Evolutionary conservation across 2,113 vertebrate genomes (phyloP).

Genomic region (Chaenocephalus aceratus): DNA sequence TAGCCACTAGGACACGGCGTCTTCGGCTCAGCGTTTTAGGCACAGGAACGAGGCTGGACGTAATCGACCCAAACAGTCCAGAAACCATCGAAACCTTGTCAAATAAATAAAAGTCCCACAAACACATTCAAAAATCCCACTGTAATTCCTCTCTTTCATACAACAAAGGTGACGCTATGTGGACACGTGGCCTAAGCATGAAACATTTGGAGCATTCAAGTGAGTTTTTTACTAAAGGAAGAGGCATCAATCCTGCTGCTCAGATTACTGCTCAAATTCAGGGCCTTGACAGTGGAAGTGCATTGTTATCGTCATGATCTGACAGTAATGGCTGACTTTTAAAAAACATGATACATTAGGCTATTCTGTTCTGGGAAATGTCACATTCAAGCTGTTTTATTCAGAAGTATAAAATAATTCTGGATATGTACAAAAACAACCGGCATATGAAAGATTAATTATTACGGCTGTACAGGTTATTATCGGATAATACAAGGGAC

Average conservation of each 20-base stretch:
- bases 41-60: too few species aligned
- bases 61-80: too few species aligned
- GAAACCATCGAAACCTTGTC: too few species aligned
- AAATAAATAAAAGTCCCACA: too few species aligned
- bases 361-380: not conserved
- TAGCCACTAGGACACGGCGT: too few species aligned
- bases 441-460: conserved; percentile 13
- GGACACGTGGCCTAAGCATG: too few species aligned
- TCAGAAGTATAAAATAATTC: conserved; percentile 12
- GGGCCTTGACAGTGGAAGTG: not conserved
- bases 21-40: too few species aligned
- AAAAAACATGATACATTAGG: not conserved
- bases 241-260: not conserved
- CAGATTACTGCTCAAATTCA: not conserved
- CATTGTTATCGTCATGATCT: not conserved
- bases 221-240: not conserved
- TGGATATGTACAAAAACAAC: conserved; percentile 28
- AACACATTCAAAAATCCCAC: too few species aligned
- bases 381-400: conserved; percentile 10
- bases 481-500: conserved; percentile 8
- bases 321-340: conserved; percentile 2
- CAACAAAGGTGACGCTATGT: too few species aligned
- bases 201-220: not conserved
- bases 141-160: too few species aligned
- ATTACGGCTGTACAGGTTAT: conserved; percentile 13